Conservation (phyloP, 2,888 invertebrate genomes). For the Eupithecia pulchellata region DNA sequence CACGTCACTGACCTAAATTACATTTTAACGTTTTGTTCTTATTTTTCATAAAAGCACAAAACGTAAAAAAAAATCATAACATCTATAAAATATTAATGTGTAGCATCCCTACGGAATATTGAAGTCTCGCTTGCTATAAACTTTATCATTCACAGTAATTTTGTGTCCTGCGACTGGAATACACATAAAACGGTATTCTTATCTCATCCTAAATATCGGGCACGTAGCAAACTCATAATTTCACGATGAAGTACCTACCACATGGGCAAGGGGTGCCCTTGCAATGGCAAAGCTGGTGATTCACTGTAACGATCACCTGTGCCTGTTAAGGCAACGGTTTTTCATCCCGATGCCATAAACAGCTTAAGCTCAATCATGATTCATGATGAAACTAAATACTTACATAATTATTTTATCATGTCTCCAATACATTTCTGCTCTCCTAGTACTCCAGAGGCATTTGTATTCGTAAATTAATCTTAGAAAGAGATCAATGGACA, state of each 20-base stretch:
- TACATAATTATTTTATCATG: no score
- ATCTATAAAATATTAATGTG: neutral
- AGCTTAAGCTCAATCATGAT: neutral
- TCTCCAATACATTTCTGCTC: no score
- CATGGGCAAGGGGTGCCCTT: conserved; percentile 71
- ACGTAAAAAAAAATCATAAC: neutral
- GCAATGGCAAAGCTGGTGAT: conserved; percentile 67
- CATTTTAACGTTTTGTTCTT: no score
- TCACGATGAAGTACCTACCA: conserved; percentile 77
- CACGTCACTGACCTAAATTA: neutral
- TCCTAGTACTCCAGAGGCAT: no score
- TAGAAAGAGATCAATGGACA: no score
- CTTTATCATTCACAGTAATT: conserved; percentile 63
- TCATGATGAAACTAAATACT: neutral
- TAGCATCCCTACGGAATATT: conserved; percentile 44
- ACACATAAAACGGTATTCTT: conserved; percentile 75
- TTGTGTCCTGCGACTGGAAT: conserved; percentile 67
- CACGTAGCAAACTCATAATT: conserved; percentile 82
- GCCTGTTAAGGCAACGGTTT: conserved; percentile 44
- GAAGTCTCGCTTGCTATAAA: conserved; percentile 47
- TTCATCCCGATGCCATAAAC: conserved; percentile 45
- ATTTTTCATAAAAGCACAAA: no score
- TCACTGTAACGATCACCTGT: conserved; percentile 71
- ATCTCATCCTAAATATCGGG: conserved; percentile 78
- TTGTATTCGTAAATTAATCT: no score